phyloP scores from a whole-genome alignment of 1,140 invertebrate genomes.

The Pemphigus obesinymphae region DNA sequence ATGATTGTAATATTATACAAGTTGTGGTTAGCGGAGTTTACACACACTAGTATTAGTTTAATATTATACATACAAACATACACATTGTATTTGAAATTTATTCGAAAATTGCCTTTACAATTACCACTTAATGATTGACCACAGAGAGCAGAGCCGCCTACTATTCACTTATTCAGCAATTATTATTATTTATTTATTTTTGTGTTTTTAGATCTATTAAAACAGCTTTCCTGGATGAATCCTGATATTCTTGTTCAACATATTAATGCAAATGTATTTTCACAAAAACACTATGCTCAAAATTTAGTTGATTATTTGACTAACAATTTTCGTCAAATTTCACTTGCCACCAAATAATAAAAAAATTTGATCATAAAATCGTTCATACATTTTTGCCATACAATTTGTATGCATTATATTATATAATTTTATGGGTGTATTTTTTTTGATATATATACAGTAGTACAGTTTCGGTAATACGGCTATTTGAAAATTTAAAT shows the following conservation, averaged over 20 bases:
- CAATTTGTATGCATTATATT: neutral
- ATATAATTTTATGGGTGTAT: neutral
- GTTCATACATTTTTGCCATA: neutral
- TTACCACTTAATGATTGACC: too few species aligned
- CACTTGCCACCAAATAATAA: neutral
- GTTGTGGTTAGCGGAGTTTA: too few species aligned
- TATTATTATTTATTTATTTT: neutral
- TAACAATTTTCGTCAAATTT: neutral
- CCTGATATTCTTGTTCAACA: conserved; percentile 31
- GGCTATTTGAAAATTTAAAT: too few species aligned
- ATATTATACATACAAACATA: too few species aligned
- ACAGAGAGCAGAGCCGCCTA: too few species aligned
- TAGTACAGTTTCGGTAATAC: neutral
- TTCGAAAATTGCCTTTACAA: too few species aligned
- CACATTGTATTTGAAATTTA: too few species aligned
- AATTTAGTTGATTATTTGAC: conserved; percentile 24
- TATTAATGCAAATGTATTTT: conserved; percentile 28
- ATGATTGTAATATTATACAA: too few species aligned
- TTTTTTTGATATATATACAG: neutral
- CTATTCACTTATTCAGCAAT: too few species aligned
- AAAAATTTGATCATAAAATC: neutral
- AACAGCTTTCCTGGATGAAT: conserved; percentile 30
- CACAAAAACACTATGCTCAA: conserved; percentile 31
- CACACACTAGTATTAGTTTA: too few species aligned
- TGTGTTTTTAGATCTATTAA: conserved; percentile 12